Conservation (phyloP, 2,113 vertebrate genomes). For the Channa argus region DNA sequence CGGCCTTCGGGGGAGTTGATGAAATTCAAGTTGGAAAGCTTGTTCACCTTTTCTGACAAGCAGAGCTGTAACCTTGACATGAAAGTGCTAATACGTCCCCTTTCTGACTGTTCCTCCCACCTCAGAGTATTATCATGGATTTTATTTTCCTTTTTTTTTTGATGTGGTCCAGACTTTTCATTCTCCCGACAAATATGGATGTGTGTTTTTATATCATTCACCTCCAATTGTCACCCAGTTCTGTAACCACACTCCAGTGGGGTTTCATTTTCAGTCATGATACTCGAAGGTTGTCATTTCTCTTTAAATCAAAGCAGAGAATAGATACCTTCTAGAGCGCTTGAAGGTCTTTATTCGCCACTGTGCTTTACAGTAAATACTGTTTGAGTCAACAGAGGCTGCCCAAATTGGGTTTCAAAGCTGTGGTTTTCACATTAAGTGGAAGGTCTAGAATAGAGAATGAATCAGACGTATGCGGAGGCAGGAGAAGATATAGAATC, state of each 20-base stretch:
- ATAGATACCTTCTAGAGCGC: background rate
- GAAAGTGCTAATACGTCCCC: background rate
- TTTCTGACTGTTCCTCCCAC: background rate
- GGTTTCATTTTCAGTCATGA: conserved; percentile 19
- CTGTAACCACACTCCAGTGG: conserved; percentile 2
- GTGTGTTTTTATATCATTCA: background rate
- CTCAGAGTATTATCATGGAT: background rate
- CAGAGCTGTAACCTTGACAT: conserved; percentile 13
- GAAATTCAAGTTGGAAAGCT: conserved; percentile 4
- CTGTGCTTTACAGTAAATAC: conserved; percentile 39
- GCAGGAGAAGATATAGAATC: conserved; percentile 52
- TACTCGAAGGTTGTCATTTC: conserved; percentile 9
- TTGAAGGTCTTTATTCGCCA: conserved; percentile 9
- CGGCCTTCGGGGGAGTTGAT: background rate
- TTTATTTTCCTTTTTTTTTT: background rate
- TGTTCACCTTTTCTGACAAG: background rate
- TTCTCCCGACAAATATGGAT: background rate
- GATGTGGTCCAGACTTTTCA: background rate
- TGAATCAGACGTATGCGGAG: conserved; percentile 68
- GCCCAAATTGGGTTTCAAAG: conserved; percentile 36
- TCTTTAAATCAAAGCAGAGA: background rate
- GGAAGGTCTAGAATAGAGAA: conserved; percentile 47
- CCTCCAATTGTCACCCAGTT: conserved; percentile 4
- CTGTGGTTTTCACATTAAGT: conserved; percentile 41
- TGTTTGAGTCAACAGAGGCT: conserved; percentile 15